phyloP scores from a whole-genome alignment of 2,797 vertebrate species.

The Karalla daura region DNA sequence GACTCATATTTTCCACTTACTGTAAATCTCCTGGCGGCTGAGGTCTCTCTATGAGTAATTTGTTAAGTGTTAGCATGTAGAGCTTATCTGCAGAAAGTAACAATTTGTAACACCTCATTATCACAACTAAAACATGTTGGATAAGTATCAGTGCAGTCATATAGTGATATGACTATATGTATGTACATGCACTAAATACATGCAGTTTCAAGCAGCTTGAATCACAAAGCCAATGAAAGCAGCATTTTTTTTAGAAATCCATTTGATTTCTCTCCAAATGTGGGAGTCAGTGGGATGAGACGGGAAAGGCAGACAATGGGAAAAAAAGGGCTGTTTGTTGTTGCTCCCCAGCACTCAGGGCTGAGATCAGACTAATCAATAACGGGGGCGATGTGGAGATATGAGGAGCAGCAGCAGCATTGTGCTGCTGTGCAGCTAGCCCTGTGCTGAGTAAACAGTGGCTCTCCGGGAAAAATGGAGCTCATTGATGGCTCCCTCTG shows the following conservation, averaged over 20 bases:
- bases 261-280: constrained; percentile 11
- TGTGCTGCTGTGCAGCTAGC: constrained; percentile 57
- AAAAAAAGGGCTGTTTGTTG: constrained; percentile 44
- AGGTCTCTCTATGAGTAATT: constrained; percentile 64
- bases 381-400: constrained; percentile 71
- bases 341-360: constrained; percentile 49
- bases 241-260: no score
- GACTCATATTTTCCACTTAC: constrained; percentile 82
- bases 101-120: constrained; percentile 13
- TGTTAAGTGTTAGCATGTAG: constrained; percentile 38
- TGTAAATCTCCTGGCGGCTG: constrained; percentile 63
- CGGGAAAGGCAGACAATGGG: background rate
- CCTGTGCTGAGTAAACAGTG: constrained; percentile 67
- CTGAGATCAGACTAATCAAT: constrained; percentile 80
- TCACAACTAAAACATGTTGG: constrained; percentile 13
- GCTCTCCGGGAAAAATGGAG: constrained; percentile 58
- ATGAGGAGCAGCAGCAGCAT: constrained; percentile 67
- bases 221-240: background rate
- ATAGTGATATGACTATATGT: background rate
- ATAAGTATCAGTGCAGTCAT: background rate
- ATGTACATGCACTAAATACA: no score
- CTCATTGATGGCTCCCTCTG: constrained; percentile 62
- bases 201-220: background rate
- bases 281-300: constrained; percentile 46
- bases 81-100: constrained; percentile 13